Conservation (phyloP, 2,797 vertebrate genomes). For the Coregonus suidteri region DNA sequence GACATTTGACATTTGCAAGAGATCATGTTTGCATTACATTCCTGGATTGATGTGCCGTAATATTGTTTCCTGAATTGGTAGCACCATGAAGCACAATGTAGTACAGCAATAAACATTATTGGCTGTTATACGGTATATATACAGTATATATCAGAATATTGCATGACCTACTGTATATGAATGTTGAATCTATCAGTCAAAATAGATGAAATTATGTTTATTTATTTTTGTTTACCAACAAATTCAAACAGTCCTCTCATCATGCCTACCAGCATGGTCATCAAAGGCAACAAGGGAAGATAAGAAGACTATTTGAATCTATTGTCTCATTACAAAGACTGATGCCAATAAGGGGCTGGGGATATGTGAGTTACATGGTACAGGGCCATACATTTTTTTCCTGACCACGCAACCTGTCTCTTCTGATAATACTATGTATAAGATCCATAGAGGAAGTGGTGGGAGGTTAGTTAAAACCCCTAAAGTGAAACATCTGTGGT, state of each 20-base stretch:
- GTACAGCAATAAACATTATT: neutral
- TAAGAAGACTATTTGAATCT: neutral
- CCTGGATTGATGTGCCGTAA: neutral
- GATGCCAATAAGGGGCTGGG: neutral
- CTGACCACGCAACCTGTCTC: neutral
- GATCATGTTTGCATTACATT: neutral
- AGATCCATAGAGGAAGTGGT: neutral
- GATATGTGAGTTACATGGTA: neutral
- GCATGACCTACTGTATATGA: neutral
- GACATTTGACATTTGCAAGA: neutral
- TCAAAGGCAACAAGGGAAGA: neutral
- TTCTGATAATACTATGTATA: neutral
- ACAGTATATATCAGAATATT: neutral
- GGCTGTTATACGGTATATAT: neutral
- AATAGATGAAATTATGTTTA: neutral
- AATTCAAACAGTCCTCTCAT: neutral
- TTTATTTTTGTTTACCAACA: neutral
- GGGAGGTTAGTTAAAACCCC: neutral
- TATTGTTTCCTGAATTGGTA: neutral
- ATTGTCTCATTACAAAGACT: neutral
- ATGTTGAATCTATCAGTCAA: neutral
- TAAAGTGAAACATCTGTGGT: neutral
- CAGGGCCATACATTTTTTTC: neutral
- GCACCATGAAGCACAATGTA: neutral
- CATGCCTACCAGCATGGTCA: neutral